These are phyloP conservation scores for Otolemur crassicaudatus DNA, from an alignment of 2,797 vertebrate species.

Conservation along the genomic window DNA sequence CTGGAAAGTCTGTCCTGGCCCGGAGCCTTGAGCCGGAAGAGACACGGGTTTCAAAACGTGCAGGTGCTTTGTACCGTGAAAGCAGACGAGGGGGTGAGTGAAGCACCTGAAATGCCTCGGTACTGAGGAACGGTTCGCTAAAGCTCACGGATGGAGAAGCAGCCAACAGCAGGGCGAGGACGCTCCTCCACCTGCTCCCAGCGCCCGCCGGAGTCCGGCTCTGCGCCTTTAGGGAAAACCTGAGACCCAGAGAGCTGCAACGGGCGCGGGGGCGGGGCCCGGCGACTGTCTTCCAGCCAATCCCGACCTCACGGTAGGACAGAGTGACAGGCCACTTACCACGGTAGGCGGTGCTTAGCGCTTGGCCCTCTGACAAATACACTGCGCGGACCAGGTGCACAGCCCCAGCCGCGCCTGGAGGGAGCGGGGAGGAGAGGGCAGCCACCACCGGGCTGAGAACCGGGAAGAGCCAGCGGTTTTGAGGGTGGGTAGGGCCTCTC, in stretches of 20 bases:
- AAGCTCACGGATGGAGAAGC: neutral
- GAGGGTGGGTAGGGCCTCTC: neutral
- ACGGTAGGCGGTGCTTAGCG: slow-evolving; percentile 52
- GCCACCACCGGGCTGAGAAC: neutral
- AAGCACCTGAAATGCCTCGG: slow-evolving; percentile 48
- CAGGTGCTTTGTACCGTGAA: slow-evolving; percentile 37
- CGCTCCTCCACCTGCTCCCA: slow-evolving; percentile 62
- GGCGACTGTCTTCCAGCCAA: slow-evolving; percentile 35
- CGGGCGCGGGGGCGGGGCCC: slow-evolving; percentile 68
- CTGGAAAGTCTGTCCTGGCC: neutral
- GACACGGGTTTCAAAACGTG: neutral
- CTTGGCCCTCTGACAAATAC: neutral
- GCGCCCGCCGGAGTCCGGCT: slow-evolving; percentile 50
- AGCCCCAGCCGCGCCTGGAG: neutral
- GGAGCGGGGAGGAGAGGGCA: neutral
- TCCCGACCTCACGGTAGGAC: slow-evolving; percentile 60
- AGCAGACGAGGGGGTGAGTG: neutral
- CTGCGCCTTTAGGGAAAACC: slow-evolving; percentile 74
- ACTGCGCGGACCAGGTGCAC: neutral
- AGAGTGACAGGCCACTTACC: slow-evolving; percentile 62
- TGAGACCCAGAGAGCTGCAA: slow-evolving; percentile 44
- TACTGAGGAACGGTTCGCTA: slow-evolving; percentile 67
- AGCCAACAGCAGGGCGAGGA: neutral
- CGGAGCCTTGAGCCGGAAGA: neutral
- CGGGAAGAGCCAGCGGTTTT: neutral